Evolutionary conservation across 2,113 vertebrate species (phyloP).

Genomic region (Thymallus thymallus): DNA sequence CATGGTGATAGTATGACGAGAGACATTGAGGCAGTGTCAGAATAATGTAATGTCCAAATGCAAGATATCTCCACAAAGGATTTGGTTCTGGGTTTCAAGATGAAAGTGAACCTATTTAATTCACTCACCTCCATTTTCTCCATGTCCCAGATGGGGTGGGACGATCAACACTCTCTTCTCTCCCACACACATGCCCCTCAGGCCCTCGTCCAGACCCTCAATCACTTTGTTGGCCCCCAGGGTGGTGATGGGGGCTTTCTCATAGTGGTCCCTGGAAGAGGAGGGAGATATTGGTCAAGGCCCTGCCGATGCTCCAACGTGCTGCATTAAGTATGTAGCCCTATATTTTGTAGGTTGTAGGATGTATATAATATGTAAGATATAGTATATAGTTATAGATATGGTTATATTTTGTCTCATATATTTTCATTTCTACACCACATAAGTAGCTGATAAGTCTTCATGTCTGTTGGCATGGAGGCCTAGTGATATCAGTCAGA

Average conservation of each 20-base stretch:
- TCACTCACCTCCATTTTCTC: slow-evolving; percentile 88
- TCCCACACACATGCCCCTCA: slow-evolving; percentile 87
- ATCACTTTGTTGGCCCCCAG: slow-evolving; percentile 87
- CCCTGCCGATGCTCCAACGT: not conserved
- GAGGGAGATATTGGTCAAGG: not conserved
- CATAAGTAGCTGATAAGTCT: not conserved
- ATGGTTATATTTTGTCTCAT: not conserved
- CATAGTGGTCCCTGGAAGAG: slow-evolving; percentile 74
- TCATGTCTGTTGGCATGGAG: not conserved
- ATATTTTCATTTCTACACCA: not conserved
- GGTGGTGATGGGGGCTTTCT: slow-evolving; percentile 76
- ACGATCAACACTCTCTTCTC: slow-evolving; percentile 81
- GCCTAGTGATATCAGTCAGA: slow-evolving; percentile 34
- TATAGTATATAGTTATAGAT: not conserved
- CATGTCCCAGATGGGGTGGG: slow-evolving; percentile 89
- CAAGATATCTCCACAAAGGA: not conserved
- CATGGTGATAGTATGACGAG: not conserved
- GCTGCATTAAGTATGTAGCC: not conserved
- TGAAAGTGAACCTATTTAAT: not conserved
- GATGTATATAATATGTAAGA: not conserved
- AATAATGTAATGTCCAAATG: not conserved
- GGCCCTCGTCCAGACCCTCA: slow-evolving; percentile 82
- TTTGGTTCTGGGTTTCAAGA: no score
- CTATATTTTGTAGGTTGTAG: not conserved
- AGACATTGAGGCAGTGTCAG: not conserved